These are phyloP conservation scores for Nipponia nippon DNA, from an alignment of 2,113 vertebrate species.

Conservation along the genomic window DNA sequence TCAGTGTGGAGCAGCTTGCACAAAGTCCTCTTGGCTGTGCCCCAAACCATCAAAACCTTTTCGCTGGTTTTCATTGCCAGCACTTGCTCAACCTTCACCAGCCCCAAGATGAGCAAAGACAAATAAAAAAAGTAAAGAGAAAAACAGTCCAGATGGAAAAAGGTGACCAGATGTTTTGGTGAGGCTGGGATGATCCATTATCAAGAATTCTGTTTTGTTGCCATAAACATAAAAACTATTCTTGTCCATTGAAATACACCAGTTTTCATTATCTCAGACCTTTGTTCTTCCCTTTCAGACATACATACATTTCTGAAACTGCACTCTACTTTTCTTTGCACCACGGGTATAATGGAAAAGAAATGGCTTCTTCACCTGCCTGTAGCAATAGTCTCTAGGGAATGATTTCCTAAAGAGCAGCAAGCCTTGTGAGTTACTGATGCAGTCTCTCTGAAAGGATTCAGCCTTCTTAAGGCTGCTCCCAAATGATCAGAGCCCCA, in stretches of 20 bases:
- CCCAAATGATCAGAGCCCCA: background rate
- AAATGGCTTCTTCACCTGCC: background rate
- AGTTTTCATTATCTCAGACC: background rate
- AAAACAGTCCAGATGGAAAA: slow-evolving; percentile 31
- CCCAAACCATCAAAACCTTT: slow-evolving; percentile 19
- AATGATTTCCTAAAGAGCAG: background rate
- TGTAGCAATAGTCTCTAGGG: background rate
- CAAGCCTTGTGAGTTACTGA: background rate
- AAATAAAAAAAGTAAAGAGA: background rate
- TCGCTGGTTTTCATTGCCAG: slow-evolving; percentile 38
- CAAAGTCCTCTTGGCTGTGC: slow-evolving; percentile 41
- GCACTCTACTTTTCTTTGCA: background rate
- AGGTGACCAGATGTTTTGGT: slow-evolving; percentile 56
- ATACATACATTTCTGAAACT: background rate
- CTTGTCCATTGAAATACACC: background rate
- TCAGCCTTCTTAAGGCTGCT: background rate
- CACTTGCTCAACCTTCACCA: slow-evolving; percentile 47
- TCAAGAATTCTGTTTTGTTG: background rate
- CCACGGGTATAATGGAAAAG: background rate
- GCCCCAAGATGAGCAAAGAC: background rate
- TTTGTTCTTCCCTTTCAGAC: background rate
- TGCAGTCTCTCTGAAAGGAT: background rate
- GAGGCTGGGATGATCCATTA: background rate
- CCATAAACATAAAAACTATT: background rate
- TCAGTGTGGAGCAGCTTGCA: slow-evolving; percentile 44